phyloP scores from a whole-genome alignment of 2,113 vertebrate genomes.

The Pseudonaja textilis region DNA sequence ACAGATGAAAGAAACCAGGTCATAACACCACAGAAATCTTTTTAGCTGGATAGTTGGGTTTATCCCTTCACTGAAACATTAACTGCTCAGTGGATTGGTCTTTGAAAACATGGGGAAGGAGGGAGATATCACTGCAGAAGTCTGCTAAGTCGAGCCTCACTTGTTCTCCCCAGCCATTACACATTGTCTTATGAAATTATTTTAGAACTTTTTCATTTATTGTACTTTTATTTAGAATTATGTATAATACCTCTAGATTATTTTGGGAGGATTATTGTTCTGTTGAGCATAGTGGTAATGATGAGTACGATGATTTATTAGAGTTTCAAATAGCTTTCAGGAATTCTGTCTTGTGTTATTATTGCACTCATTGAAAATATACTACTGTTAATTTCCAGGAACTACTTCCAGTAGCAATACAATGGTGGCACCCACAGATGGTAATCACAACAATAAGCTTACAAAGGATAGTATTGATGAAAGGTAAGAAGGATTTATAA shows the following conservation, averaged over 20 bases:
- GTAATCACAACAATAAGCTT: constrained; percentile 84
- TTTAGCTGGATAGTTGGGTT: background rate
- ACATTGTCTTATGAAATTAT: background rate
- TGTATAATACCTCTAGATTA: background rate
- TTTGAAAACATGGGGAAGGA: background rate
- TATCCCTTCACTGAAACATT: background rate
- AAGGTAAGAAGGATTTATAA: constrained; percentile 72
- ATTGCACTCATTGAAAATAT: background rate
- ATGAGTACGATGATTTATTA: background rate
- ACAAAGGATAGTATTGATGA: constrained; percentile 90
- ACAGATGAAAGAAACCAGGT: background rate
- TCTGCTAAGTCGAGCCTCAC: background rate
- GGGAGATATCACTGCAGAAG: background rate
- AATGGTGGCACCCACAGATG: constrained; percentile 91
- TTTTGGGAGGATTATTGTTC: background rate
- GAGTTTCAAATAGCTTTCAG: background rate
- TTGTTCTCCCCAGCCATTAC: background rate
- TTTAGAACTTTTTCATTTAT: background rate
- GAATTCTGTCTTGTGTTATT: background rate
- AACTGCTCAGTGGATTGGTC: background rate
- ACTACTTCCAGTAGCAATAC: constrained; percentile 99
- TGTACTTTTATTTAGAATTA: background rate
- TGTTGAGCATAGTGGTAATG: background rate
- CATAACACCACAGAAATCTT: background rate
- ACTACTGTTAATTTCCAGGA: constrained; percentile 69